Evolutionary conservation across 1,140 invertebrate species (phyloP), one percentile per base, ranked within the genome.

Genomic region (Caerostris darwini): DNA sequence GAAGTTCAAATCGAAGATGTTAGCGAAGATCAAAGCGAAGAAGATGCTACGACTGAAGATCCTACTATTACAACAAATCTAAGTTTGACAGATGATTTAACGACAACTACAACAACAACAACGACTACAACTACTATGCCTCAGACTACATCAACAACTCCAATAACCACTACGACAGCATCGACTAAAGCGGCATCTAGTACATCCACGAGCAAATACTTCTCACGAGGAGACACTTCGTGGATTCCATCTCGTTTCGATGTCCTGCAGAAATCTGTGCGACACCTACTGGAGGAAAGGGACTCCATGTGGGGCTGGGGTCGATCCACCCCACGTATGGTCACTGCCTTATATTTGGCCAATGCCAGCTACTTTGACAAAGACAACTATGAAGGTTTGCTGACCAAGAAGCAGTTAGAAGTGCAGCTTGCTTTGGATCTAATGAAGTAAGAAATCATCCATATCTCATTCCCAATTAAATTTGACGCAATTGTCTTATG

Each of bases 351-450:
- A 1, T 57, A 59, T 53, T 50, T 94, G 17, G 86, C 87, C 6
- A 94, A 94, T 12, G 19, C 71, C 17, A 82, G 69, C 71, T 94
- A 94, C 71, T 94, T 94, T 57, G 86, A 89, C 17, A 56, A 6
- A 4, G 82, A 71, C 17, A 94, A 88, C 56, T 64, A 54, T 10
- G 77, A 94, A 14, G 93, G 93, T 5, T 7, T 94, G 34, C 69
- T 94, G 17, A 89, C 93, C 2, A 94, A 94, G 61, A 94, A 94
- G 19, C 85, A 94, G 54, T 17, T 94, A n/a, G 86, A 94, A 64
- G 93, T 94, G 3, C 93, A 94, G 12, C n/a, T 94, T 17, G 93
- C 93, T 2, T 19, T 94, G 0, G 87, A 94, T 69, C 59, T 94
- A 0, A 89, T 94, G 93, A 94, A 58, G 93, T 94, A 67, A 61